These are phyloP conservation scores for Sebastes hubbsi DNA, from an alignment of 2,797 vertebrate species.

Conservation along the genomic window DNA sequence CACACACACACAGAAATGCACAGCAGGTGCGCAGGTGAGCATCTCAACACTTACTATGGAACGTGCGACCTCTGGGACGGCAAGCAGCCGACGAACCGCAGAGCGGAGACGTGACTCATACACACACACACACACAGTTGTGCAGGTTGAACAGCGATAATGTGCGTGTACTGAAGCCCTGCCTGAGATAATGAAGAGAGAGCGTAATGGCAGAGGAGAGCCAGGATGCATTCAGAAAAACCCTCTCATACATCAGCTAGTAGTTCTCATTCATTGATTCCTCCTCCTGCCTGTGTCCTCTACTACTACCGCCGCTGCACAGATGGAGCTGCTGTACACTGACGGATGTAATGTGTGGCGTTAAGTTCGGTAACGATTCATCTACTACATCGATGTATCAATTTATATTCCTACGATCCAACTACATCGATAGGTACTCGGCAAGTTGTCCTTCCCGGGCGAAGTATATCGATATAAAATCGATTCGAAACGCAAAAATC, in stretches of 20 bases:
- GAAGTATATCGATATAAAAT: too few species aligned
- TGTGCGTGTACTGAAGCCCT: constrained; percentile 32
- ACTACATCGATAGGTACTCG: too few species aligned
- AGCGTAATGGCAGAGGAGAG: constrained; percentile 43
- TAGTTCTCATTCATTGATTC: constrained; percentile 48
- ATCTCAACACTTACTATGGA: constrained; percentile 45
- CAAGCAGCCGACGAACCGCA: constrained; percentile 9
- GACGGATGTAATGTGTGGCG: not conserved
- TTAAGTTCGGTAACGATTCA: too few species aligned
- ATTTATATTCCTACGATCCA: too few species aligned
- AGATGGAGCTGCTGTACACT: not conserved
- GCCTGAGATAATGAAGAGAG: constrained; percentile 44
- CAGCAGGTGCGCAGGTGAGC: constrained; percentile 43
- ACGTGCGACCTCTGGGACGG: constrained; percentile 6
- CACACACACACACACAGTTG: not conserved
- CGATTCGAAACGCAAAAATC: too few species aligned
- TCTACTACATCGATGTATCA: too few species aligned
- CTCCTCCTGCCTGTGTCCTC: not conserved
- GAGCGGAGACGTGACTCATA: constrained; percentile 24
- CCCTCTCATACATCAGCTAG: constrained; percentile 4
- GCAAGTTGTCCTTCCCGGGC: too few species aligned
- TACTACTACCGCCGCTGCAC: not conserved
- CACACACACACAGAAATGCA: not conserved
- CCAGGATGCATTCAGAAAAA: constrained; percentile 43
- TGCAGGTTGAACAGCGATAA: constrained; percentile 36